Evolutionary conservation across 1,140 invertebrate genomes (phyloP).

Genomic region (Ceratosolen fusciceps): DNA sequence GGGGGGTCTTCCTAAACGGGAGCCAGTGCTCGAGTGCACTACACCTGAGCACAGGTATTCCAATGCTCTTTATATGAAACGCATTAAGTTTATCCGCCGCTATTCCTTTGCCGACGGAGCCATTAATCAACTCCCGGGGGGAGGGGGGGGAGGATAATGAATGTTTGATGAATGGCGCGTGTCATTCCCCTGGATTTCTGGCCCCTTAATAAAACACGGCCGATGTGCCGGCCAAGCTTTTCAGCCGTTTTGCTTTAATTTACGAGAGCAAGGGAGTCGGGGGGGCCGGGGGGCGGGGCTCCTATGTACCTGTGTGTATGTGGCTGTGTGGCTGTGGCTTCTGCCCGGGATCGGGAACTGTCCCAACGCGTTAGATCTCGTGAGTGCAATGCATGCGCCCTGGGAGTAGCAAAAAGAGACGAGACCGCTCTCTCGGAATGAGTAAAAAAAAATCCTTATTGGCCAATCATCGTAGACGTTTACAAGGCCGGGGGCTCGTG

Average conservation of each 20-base stretch:
- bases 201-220: neutral
- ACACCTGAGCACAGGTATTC: neutral
- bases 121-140: constrained; percentile 1
- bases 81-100: neutral
- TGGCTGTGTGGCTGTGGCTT: too few relatives aligned
- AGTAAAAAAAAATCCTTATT: too few relatives aligned
- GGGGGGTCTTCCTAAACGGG: neutral
- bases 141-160: too few relatives aligned
- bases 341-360: too few relatives aligned
- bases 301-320: too few relatives aligned
- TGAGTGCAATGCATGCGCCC: too few relatives aligned
- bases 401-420: too few relatives aligned
- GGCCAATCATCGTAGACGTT: neutral
- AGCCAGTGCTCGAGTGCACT: neutral
- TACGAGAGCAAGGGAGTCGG: neutral
- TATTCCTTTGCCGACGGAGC: neutral
- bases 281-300: too few relatives aligned
- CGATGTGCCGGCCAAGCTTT: neutral
- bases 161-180: neutral
- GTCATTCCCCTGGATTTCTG: neutral
- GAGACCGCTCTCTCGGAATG: too few relatives aligned
- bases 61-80: neutral
- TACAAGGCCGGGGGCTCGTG: neutral
- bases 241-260: neutral
- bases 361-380: too few relatives aligned